phyloP scores from a whole-genome alignment of 2,888 invertebrate species.

The Pinctada fucata region DNA sequence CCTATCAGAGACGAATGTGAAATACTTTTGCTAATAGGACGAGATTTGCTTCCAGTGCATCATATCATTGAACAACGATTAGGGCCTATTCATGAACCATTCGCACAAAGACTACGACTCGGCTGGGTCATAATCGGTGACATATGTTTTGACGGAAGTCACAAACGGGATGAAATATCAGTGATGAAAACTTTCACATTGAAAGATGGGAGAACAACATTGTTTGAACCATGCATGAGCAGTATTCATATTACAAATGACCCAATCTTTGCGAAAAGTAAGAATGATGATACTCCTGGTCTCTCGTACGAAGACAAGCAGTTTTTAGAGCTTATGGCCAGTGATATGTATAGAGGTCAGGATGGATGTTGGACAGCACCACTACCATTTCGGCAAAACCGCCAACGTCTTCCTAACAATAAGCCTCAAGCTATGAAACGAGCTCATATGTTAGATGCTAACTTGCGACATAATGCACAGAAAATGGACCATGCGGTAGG shows the following conservation, averaged over 20 bases:
- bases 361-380: constrained; percentile 41
- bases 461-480: constrained; percentile 22
- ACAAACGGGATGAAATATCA: constrained; percentile 8
- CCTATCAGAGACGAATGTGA: neutral
- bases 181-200: constrained; percentile 22
- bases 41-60: constrained; percentile 12
- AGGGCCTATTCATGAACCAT: constrained; percentile 7
- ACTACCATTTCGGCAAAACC: constrained; percentile 31
- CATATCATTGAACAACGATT: constrained; percentile 24
- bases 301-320: constrained; percentile 27
- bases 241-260: neutral
- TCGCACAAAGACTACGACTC: constrained; percentile 16
- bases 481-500: constrained; percentile 37
- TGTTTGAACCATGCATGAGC: constrained; percentile 11
- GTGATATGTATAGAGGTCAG: constrained; percentile 16
- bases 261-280: neutral
- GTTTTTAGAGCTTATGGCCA: constrained; percentile 37
- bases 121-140: constrained; percentile 27
- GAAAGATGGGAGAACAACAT: neutral
- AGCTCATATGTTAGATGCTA: constrained; percentile 31
- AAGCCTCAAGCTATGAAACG: constrained; percentile 28
- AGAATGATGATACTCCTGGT: neutral
- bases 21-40: constrained; percentile 13
- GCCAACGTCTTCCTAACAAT: constrained; percentile 34
- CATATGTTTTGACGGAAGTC: constrained; percentile 15